Evolutionary conservation across 2,888 invertebrate species (phyloP).

Genomic region (Lepidocyrtoides sp.): DNA sequence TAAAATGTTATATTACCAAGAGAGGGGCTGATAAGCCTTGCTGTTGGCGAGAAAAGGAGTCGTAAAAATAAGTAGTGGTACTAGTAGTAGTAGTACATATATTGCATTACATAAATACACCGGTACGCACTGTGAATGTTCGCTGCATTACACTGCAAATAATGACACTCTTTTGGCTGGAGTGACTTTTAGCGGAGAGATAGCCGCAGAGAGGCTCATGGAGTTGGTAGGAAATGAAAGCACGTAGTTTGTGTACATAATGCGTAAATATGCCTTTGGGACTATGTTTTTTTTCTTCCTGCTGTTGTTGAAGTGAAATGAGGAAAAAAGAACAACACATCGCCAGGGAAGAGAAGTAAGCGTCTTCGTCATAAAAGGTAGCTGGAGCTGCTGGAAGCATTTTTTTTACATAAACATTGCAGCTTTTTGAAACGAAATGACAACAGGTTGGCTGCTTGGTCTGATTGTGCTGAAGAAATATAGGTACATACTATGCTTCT

Average conservation of each 20-base stretch:
- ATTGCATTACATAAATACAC: neutral
- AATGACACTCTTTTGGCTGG: conserved; percentile 32
- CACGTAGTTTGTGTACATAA: conserved; percentile 63
- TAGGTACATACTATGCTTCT: neutral
- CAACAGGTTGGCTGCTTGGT: conserved; percentile 56
- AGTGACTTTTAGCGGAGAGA: neutral
- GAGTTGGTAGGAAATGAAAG: conserved; percentile 61
- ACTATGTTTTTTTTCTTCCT: conserved; percentile 62
- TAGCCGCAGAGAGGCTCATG: conserved; percentile 1
- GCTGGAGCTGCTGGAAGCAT: conserved; percentile 71
- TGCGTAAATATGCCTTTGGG: conserved; percentile 58
- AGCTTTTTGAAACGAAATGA: conserved; percentile 38
- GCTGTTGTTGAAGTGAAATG: conserved; percentile 49
- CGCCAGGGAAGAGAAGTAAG: neutral
- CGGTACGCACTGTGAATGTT: conserved; percentile 20
- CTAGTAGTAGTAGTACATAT: too few species aligned
- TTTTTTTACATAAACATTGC: conserved; percentile 40
- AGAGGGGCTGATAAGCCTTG: conserved; percentile 46
- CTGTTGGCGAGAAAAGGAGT: conserved; percentile 42
- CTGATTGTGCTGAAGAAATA: neutral
- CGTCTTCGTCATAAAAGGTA: conserved; percentile 60
- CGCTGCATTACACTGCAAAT: too few species aligned
- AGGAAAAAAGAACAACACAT: conserved; percentile 29
- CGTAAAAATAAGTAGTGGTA: conserved; percentile 66
- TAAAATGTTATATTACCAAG: conserved; percentile 53